Conservation (phyloP, 2,113 vertebrate species). For the Craseonycteris thonglongyai region DNA sequence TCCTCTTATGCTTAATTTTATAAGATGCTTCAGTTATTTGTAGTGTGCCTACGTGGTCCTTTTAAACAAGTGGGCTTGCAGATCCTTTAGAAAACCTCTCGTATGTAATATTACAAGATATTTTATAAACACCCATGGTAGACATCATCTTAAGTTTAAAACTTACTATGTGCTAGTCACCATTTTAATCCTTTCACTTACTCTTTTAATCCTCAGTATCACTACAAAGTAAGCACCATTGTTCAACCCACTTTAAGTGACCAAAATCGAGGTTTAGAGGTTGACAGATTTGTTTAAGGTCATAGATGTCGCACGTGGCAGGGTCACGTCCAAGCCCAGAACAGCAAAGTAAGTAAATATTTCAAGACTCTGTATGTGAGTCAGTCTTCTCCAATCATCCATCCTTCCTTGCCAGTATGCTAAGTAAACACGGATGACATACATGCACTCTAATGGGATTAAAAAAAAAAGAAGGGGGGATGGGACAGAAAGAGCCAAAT, state of each 20-base stretch:
- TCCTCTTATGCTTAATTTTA: background rate
- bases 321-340: background rate
- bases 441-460: background rate
- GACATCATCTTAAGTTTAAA: background rate
- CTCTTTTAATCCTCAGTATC: background rate
- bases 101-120: background rate
- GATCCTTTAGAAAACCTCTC: background rate
- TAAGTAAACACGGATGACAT: background rate
- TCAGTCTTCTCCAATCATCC: background rate
- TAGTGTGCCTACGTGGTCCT: background rate
- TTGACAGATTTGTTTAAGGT: background rate
- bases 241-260: background rate
- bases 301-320: background rate
- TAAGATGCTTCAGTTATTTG: background rate
- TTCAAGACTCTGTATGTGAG: background rate
- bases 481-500: background rate
- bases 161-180: background rate
- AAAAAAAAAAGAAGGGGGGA: background rate
- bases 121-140: too few relatives aligned
- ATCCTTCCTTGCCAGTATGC: background rate
- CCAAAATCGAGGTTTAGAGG: background rate
- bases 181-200: background rate
- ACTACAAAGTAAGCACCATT: background rate
- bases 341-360: background rate
- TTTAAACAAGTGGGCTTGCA: background rate